phyloP scores from a whole-genome alignment of 1,140 invertebrate species.

The Diorhabda carinulata region DNA sequence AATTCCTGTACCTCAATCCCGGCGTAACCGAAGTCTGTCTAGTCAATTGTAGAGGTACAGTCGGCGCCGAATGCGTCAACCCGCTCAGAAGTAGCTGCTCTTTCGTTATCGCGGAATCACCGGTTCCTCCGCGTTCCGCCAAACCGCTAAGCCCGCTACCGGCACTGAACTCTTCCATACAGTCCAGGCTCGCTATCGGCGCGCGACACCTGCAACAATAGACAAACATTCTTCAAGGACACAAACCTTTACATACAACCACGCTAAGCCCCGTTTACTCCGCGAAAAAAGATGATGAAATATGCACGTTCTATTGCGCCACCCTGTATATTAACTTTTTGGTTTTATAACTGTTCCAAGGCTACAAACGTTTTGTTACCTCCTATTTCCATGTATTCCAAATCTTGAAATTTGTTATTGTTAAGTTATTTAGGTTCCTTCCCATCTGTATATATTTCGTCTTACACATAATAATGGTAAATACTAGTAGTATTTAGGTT shows the following conservation, averaged over 20 bases:
- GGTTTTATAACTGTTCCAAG: background rate
- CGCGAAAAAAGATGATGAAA: background rate
- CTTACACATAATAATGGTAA: too few species aligned
- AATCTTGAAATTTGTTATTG: too few species aligned
- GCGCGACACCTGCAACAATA: slow-evolving; percentile 70
- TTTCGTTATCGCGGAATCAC: slow-evolving; percentile 43
- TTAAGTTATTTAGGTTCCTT: too few species aligned
- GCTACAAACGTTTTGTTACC: background rate
- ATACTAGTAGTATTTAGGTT: too few species aligned
- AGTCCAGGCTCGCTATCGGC: slow-evolving; percentile 85
- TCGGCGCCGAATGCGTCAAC: slow-evolving; percentile 46
- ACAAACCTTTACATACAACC: background rate
- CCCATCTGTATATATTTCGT: too few species aligned
- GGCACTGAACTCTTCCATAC: slow-evolving; percentile 86
- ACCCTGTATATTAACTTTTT: background rate
- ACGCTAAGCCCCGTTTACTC: background rate
- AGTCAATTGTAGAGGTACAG: slow-evolving; percentile 46
- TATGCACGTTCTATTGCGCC: too few species aligned
- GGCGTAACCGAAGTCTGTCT: slow-evolving; percentile 62
- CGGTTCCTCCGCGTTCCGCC: slow-evolving; percentile 49
- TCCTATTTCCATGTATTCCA: too few species aligned
- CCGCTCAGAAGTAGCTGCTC: slow-evolving; percentile 47
- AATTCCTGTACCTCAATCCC: slow-evolving; percentile 82
- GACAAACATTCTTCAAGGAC: background rate
- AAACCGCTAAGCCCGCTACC: slow-evolving; percentile 49